Percentiles rank a stretch among this genome's conserved stretches.
phyloP scores from a whole-genome alignment of 2,888 invertebrate genomes.

The Microplitis deprimator region DNA sequence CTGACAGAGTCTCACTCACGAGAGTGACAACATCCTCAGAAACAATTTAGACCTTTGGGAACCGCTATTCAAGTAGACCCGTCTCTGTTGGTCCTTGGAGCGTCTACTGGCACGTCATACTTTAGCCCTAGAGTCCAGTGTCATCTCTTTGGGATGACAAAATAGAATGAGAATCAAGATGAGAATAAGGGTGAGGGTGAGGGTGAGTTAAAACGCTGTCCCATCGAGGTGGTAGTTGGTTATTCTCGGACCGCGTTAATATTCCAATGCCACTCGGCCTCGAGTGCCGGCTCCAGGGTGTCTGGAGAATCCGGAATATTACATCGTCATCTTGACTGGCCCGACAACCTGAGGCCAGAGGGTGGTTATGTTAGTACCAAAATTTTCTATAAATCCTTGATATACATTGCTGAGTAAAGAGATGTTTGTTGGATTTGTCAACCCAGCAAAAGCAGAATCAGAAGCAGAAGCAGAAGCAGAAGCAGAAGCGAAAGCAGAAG shows the following conservation, averaged over 20 bases:
- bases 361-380: neutral
- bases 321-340: constrained; percentile 14
- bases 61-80: constrained; percentile 16
- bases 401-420: neutral
- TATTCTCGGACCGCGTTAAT: constrained; percentile 12
- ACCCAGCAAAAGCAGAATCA: neutral
- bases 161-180: no score
- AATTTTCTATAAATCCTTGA: constrained; percentile 17
- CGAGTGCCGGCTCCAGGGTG: neutral
- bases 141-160: neutral
- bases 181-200: no score
- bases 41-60: constrained; percentile 26
- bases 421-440: neutral
- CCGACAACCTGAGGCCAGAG: neutral
- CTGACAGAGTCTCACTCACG: neutral
- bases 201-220: no score
- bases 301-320: constrained; percentile 30
- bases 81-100: neutral
- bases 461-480: neutral
- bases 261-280: constrained; percentile 15
- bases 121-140: constrained; percentile 11
- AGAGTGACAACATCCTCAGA: constrained; percentile 30
- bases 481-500: neutral
- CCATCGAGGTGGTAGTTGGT: constrained; percentile 3
- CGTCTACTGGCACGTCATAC: neutral